Conservation (phyloP, 2,797 vertebrate genomes). For the Morelia viridis region DNA sequence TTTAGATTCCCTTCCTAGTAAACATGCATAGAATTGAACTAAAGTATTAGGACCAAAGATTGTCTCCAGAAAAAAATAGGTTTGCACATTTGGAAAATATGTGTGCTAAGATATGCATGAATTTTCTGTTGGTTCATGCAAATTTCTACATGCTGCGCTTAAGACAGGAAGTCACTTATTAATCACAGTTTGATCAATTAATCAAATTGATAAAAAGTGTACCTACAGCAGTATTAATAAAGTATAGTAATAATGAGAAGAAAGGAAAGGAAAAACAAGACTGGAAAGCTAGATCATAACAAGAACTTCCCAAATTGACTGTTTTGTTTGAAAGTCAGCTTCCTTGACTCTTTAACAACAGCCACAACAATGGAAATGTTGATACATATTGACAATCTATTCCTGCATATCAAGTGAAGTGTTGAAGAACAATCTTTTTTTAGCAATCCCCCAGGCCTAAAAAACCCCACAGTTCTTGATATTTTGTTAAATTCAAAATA, state of each 20-base stretch:
- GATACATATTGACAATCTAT: background rate
- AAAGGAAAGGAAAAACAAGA: background rate
- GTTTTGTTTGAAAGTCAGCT: background rate
- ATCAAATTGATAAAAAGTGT: background rate
- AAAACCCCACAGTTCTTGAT: background rate
- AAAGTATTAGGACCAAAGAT: background rate
- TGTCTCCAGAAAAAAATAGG: background rate
- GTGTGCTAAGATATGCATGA: background rate
- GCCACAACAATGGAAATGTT: background rate
- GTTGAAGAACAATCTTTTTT: background rate
- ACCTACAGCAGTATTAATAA: background rate
- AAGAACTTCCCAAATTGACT: background rate
- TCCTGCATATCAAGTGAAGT: background rate
- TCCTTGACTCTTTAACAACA: background rate
- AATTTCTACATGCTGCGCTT: background rate
- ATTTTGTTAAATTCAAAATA: background rate
- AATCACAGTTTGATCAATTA: background rate
- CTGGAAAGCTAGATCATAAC: background rate
- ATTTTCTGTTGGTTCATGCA: background rate
- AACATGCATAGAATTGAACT: background rate
- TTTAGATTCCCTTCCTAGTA: background rate
- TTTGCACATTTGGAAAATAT: background rate
- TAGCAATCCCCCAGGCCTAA: background rate
- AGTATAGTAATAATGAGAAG: background rate
- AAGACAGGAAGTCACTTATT: background rate